Percentiles rank a stretch among this genome's conserved stretches.
Conservation (phyloP, 2,797 vertebrate species). For the Mus caroli region DNA sequence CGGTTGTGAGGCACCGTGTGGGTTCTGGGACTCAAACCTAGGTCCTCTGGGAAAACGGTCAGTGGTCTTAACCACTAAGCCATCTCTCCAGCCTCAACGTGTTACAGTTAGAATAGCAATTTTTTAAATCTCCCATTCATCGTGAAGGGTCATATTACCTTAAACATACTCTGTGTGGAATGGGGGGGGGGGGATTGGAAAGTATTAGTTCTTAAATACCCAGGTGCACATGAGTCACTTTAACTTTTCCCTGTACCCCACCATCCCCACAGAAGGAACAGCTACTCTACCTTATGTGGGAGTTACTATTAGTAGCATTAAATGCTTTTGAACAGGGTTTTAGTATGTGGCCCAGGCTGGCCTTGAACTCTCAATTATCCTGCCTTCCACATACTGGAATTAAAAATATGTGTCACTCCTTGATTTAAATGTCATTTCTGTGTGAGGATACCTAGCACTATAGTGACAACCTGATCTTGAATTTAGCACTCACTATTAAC, state of each 20-base stretch:
- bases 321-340: not conserved
- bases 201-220: not conserved
- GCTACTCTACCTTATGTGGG: not conserved
- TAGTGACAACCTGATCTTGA: not conserved
- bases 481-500: not conserved
- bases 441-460: not conserved
- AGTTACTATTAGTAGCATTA: not conserved
- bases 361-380: not conserved
- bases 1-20: not conserved
- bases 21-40: not conserved
- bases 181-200: not conserved
- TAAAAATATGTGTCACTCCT: not conserved
- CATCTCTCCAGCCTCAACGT: not conserved
- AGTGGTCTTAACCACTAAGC: not conserved
- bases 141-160: not conserved
- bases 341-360: not conserved
- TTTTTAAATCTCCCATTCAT: conserved; percentile 10
- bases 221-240: not conserved
- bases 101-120: not conserved
- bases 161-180: too few relatives aligned
- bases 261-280: not conserved
- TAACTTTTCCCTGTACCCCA: not conserved
- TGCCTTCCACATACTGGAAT: not conserved
- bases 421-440: not conserved
- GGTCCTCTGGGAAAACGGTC: not conserved